Evolutionary conservation across 53 echinoderm and acorn worm species (phyloP), one percentile per base, ranked within the genome.

Genomic region (Hippasteria phrygiana): DNA sequence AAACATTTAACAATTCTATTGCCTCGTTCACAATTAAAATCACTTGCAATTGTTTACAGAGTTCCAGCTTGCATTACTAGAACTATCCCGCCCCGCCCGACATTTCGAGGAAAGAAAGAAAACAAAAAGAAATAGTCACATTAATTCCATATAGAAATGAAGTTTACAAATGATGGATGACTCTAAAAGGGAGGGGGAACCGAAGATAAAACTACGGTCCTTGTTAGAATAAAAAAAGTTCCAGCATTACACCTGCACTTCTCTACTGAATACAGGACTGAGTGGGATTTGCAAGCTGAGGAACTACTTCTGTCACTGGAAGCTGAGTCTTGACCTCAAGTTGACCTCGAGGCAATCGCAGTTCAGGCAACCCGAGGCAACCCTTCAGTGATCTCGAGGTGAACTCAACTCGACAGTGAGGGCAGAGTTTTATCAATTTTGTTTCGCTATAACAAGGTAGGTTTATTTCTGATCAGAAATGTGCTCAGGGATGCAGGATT

Each of bases 1-100:
- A 72, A 72, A 72, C 42, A 72, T 41, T 42, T 10, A 50, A 85
- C 53, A 50, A 47, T 71, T 85, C 85, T 85, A 85, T 85, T 85
- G 85, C 85, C 85, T 69, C 85, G 35, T 85, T 70, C 85, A 71
- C 85, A 71, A 16, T 51, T 85, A 85, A 85, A 70, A 85, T 82
- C 47, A 82, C 39, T 64, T 62, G 66, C 82, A 45, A 63, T 45
- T 62, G 20, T 79, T 56, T 80, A 16, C 22, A n/a, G 4, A 13
- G 7, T 43, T 64, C 82, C 20, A 26, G 64, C 82, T 82, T 82
- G 43, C 66, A 82, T 17, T 41, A 18, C 66, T 16, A 43, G 32
- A 31, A 13, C 62, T 32, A 54, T 17, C 77, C 55, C 55, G 1
- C 38, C 62, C n/a, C 56, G 0, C 56, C 11, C 56, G 36, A 76